A percentile compares a stretch with the other conserved stretches of the same genome.
These are phyloP conservation scores for Nomada ferruginata DNA, from an alignment of 2,888 invertebrate genomes.

Conservation along the genomic window DNA sequence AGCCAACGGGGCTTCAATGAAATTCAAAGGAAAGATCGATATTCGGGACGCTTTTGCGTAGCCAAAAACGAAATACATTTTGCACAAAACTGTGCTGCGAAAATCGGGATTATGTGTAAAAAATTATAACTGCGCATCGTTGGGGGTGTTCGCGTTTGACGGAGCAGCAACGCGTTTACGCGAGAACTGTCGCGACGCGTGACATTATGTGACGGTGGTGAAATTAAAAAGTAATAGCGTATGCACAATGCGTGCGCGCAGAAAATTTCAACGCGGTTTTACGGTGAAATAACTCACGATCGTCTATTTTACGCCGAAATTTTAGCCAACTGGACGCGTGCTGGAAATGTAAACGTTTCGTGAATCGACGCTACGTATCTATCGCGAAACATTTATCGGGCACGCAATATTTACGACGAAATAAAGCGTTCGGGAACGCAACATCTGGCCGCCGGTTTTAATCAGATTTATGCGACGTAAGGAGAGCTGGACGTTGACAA, in stretches of 20 bases:
- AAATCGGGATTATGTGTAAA: slow-evolving; percentile 17
- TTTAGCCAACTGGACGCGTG: slow-evolving; percentile 20
- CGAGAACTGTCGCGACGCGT: slow-evolving; percentile 20
- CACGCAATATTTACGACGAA: slow-evolving; percentile 8
- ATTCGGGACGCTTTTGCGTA: background rate
- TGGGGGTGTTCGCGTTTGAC: background rate
- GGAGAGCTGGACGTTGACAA: background rate
- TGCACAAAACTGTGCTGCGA: background rate
- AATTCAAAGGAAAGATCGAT: background rate
- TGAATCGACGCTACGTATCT: slow-evolving; percentile 14
- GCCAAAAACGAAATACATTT: background rate
- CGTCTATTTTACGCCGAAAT: slow-evolving; percentile 37
- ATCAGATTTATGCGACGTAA: slow-evolving; percentile 13
- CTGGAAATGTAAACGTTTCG: slow-evolving; percentile 24
- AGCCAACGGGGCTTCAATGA: background rate
- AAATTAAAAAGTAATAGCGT: slow-evolving; percentile 48
- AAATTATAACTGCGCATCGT: background rate
- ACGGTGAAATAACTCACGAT: slow-evolving; percentile 47
- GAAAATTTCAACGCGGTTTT: slow-evolving; percentile 16
- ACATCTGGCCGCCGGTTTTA: background rate
- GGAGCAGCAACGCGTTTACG: slow-evolving; percentile 18
- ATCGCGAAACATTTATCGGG: background rate
- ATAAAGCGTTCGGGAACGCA: background rate
- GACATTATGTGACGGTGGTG: slow-evolving; percentile 26
- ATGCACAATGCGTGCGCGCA: background rate